Evolutionary conservation across 2,113 vertebrate genomes (phyloP).

Genomic region (Axis porcinus): DNA sequence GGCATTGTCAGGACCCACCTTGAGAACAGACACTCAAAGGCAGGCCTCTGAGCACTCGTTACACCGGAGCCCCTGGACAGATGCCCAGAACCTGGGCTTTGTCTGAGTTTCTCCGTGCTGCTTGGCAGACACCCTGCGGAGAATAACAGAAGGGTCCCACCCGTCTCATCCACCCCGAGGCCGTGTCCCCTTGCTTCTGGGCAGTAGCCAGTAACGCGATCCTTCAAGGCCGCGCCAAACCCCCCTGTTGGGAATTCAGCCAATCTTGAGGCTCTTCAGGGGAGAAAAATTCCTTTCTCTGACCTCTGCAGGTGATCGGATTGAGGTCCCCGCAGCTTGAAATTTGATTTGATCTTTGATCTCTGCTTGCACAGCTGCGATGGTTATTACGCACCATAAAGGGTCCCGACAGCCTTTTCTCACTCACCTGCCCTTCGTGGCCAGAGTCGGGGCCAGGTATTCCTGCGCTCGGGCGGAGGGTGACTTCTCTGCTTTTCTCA

Average conservation of each 20-base stretch:
- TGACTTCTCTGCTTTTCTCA: not conserved
- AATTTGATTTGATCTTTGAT: slow-evolving; percentile 77
- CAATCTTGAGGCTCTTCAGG: slow-evolving; percentile 64
- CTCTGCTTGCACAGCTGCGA: slow-evolving; percentile 74
- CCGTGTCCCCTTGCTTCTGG: slow-evolving; percentile 61
- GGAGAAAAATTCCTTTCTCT: slow-evolving; percentile 74
- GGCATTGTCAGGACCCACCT: not conserved
- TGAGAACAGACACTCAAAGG: not conserved
- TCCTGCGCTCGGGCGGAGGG: not conserved
- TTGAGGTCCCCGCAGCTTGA: slow-evolving; percentile 67
- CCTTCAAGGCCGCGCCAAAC: slow-evolving; percentile 41
- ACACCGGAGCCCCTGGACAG: not conserved
- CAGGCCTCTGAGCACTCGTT: not conserved
- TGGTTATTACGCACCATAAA: slow-evolving; percentile 57
- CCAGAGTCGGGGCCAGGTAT: slow-evolving; percentile 12
- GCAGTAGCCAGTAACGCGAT: slow-evolving; percentile 73
- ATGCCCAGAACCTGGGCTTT: not conserved
- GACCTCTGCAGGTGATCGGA: slow-evolving; percentile 75
- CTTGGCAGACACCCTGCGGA: not conserved
- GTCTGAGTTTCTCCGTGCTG: not conserved
- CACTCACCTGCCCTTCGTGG: slow-evolving; percentile 56
- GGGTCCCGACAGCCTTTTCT: not conserved
- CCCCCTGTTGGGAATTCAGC: slow-evolving; percentile 64
- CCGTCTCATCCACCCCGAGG: slow-evolving; percentile 34
- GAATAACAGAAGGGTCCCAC: not conserved